These are phyloP conservation scores for Falco concolor DNA, from an alignment of 2,797 vertebrate genomes.

Conservation along the genomic window DNA sequence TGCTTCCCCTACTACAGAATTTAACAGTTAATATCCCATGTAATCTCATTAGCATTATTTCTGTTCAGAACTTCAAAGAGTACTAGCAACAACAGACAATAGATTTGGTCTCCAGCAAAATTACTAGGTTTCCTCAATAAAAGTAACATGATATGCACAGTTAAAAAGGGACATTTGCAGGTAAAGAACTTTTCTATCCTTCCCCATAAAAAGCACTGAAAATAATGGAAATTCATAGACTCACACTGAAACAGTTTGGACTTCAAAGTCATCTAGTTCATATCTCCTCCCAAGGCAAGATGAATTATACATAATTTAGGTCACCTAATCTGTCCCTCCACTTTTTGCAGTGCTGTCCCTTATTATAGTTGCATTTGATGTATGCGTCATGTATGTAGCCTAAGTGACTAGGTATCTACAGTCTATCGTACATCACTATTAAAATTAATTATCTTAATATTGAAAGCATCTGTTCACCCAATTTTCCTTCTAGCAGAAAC, in stretches of 20 bases:
- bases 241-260: not conserved
- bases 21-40: not conserved
- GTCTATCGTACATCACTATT: not conserved
- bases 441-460: not conserved
- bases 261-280: not conserved
- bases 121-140: not conserved
- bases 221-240: not conserved
- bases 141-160: not conserved
- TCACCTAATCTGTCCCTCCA: not conserved
- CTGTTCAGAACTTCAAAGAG: not conserved
- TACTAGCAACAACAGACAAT: not conserved
- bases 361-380: not conserved
- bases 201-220: not conserved
- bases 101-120: not conserved
- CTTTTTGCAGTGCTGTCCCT: not conserved
- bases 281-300: not conserved
- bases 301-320: not conserved
- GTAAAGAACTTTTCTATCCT: not conserved
- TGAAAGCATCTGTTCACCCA: not conserved
- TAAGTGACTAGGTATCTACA: not conserved
- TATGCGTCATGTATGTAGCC: not conserved
- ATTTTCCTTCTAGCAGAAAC: not conserved
- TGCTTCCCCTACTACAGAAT: not conserved
- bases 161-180: not conserved
- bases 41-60: not conserved